These are phyloP conservation scores for Yponomeuta malinellus DNA, from an alignment of 2,888 invertebrate genomes.

Conservation along the genomic window DNA sequence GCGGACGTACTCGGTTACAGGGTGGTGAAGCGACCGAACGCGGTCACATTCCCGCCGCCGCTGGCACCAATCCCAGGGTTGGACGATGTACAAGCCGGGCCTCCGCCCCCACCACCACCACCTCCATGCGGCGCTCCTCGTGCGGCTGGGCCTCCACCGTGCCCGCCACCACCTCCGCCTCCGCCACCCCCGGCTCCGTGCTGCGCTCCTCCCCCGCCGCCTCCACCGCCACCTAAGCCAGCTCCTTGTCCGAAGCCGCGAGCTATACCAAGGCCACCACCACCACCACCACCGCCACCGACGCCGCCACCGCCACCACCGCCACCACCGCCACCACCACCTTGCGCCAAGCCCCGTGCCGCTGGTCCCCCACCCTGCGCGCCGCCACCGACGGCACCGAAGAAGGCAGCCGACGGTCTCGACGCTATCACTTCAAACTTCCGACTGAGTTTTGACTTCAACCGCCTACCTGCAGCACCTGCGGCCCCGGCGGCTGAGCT, in stretches of 20 bases:
- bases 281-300: slow-evolving; percentile 27
- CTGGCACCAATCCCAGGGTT: slow-evolving; percentile 61
- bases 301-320: slow-evolving; percentile 29
- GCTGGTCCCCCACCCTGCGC: slow-evolving; percentile 44
- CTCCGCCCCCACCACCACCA: slow-evolving; percentile 29
- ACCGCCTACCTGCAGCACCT: slow-evolving; percentile 43
- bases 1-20: slow-evolving; percentile 68
- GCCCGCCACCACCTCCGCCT: slow-evolving; percentile 34
- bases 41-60: slow-evolving; percentile 58
- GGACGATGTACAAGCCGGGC: slow-evolving; percentile 38
- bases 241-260: slow-evolving; percentile 22
- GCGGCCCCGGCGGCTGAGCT: slow-evolving; percentile 30
- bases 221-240: slow-evolving; percentile 33
- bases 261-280: slow-evolving; percentile 25
- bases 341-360: slow-evolving; percentile 53
- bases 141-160: slow-evolving; percentile 31
- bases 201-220: slow-evolving; percentile 29
- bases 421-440: slow-evolving; percentile 60
- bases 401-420: slow-evolving; percentile 46
- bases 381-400: slow-evolving; percentile 40
- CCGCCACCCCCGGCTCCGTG: slow-evolving; percentile 20
- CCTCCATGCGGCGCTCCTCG: slow-evolving; percentile 24
- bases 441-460: slow-evolving; percentile 58
- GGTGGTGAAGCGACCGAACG: slow-evolving; percentile 54
- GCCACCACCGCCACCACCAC: slow-evolving; percentile 43